A percentile compares a stretch with the other conserved stretches of the same genome.
Evolutionary conservation across 2,797 vertebrate species (phyloP).

Genomic region (Lacerta viridis): DNA sequence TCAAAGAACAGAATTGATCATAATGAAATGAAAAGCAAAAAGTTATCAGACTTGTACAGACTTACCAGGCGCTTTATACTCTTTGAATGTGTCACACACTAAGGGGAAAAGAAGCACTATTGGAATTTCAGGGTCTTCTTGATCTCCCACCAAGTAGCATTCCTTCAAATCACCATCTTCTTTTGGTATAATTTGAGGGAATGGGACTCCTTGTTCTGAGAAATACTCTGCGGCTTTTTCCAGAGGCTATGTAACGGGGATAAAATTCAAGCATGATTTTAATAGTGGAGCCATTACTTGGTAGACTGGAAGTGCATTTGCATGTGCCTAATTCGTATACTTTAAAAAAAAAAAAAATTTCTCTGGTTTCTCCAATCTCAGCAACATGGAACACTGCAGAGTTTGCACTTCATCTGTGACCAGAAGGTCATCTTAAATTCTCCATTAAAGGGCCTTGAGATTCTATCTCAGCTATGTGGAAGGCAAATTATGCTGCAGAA

Average conservation of each 20-base stretch:
- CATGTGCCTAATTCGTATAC: background rate
- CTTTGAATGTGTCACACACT: constrained; percentile 84
- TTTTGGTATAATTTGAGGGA: constrained; percentile 81
- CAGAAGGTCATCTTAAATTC: background rate
- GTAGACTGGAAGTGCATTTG: background rate
- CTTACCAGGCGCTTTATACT: constrained; percentile 88
- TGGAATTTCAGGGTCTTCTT: constrained; percentile 81
- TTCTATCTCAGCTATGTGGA: background rate
- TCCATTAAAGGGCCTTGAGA: background rate
- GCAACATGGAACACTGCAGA: background rate
- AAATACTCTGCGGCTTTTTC: constrained; percentile 85
- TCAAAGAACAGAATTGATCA: background rate
- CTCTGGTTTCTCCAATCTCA: background rate
- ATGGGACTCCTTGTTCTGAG: constrained; percentile 80
- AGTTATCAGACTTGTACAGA: background rate
- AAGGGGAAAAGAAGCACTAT: constrained; percentile 87
- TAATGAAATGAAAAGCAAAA: background rate
- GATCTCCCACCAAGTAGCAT: constrained; percentile 84
- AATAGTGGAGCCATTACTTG: background rate
- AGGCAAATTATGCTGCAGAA: background rate
- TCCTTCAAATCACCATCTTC: constrained; percentile 81
- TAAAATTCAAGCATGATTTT: background rate
- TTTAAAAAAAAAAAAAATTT: too few species aligned
- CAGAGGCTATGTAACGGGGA: constrained; percentile 78
- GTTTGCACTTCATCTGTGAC: background rate